A percentile compares a stretch with the other conserved stretches of the same genome.
These are phyloP conservation scores for Aethina tumida DNA, from an alignment of 1,140 invertebrate genomes.

Conservation along the genomic window DNA sequence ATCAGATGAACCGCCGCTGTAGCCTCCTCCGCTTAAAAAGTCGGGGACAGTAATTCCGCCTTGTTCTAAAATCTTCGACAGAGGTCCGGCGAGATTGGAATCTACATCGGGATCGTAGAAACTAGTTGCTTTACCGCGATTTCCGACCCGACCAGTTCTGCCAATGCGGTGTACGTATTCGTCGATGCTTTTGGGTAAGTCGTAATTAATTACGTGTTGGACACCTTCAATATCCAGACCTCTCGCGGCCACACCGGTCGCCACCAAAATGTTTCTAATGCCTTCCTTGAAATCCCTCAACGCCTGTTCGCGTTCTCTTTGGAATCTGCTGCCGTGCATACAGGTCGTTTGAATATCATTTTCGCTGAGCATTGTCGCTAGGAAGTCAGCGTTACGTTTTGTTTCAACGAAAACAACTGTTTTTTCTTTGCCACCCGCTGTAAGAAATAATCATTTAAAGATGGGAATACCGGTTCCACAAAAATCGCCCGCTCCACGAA, in stretches of 20 bases:
- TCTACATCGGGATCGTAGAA: slow-evolving; percentile 68
- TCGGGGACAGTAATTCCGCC: slow-evolving; percentile 54
- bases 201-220: slow-evolving; percentile 84
- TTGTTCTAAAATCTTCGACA: slow-evolving; percentile 63
- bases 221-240: slow-evolving; percentile 51
- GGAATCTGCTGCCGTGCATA: slow-evolving; percentile 87
- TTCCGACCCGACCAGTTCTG: slow-evolving; percentile 83
- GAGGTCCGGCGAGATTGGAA: slow-evolving; percentile 43
- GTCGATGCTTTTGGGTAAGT: slow-evolving; percentile 78
- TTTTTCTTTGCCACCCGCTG: slow-evolving; percentile 34
- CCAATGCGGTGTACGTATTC: slow-evolving; percentile 95
- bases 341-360: slow-evolving; percentile 67
- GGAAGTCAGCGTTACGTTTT: slow-evolving; percentile 81
- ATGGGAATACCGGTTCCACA: too few relatives aligned
- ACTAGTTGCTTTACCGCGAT: slow-evolving; percentile 78
- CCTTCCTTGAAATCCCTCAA: slow-evolving; percentile 72
- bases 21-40: slow-evolving; percentile 41
- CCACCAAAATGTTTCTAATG: slow-evolving; percentile 68
- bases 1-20: slow-evolving; percentile 30
- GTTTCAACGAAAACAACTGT: slow-evolving; percentile 85
- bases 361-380: slow-evolving; percentile 50
- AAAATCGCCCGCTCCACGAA: too few relatives aligned
- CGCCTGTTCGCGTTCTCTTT: slow-evolving; percentile 82
- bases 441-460: too few relatives aligned
- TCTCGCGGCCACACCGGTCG: slow-evolving; percentile 86